Base-by-base conservation (phyloP, 2,888 invertebrate species). In the Ennomos fuscantarius region DNA sequence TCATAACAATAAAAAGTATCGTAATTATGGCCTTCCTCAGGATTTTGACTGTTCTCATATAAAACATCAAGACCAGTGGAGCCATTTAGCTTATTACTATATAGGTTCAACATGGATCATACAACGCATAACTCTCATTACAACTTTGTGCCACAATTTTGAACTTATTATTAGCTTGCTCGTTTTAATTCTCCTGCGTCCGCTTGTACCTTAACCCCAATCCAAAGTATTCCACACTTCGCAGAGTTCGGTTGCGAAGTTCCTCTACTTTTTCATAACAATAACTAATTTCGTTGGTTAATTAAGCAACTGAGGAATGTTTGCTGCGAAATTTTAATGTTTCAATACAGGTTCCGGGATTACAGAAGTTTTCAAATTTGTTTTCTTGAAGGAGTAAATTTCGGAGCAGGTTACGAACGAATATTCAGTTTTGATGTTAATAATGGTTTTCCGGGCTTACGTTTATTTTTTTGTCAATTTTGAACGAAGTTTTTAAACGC, bases 271-370 rank as follows among this genome's bases (percentile, higher is more conserved):
- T 84, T 85, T 84, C 78, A 82, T 82, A 83, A 84, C 82, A 83
- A 84, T 83, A 83, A 81, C 82, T 85, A 85, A 84, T 84, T 84
- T 79, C 70, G 77, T 74, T 76, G 79, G 82, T 80, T 84, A 84
- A 86, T 86, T 82, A 82, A 78, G 76, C 78, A 74, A 76, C 79
- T 75, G 77, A 74, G 73, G 75, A 80, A 75, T 76, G 78, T 75
- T 79, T 70, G 68, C 70, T 69, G 55, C 66, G 65, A 78, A 78
- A 76, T 72, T 71, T 71, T 76, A 74, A 74, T 71, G 72, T 73
- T 74, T 69, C 72, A 69, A 77, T 76, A 76, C 71, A 74, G 69
- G 70, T 72, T 65, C 68, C 62, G 46, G 70, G 71, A 68, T 75
- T 70, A 74, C 72, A 60, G 60, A 65, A 70, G 64, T 66, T 66